Conservation (phyloP, 53 echinoderm and acorn worm species). For the Holothuria scabra region DNA sequence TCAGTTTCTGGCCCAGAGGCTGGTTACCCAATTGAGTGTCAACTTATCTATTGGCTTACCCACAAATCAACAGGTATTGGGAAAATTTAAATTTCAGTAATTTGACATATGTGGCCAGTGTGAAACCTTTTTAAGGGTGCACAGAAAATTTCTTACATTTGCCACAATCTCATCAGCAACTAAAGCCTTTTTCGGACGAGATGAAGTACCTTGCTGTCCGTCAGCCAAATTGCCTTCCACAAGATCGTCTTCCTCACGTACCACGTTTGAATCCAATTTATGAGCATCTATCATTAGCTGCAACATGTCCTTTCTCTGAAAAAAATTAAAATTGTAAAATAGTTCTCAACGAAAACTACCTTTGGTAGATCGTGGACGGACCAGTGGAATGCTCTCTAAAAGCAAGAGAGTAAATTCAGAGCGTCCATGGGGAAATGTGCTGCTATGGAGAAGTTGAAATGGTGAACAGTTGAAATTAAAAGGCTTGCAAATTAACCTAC, state of each 20-base stretch:
- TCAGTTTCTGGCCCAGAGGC: too few relatives aligned
- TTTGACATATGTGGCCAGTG: too few relatives aligned
- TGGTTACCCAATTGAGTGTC: too few relatives aligned
- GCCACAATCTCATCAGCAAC: conserved; percentile 60
- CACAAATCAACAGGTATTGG: too few relatives aligned
- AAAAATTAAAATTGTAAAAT: not conserved
- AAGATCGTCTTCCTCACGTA: conserved; percentile 37
- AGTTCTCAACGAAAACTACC: too few relatives aligned
- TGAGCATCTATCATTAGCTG: conserved; percentile 69
- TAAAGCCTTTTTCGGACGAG: conserved; percentile 11
- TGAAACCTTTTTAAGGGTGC: too few relatives aligned
- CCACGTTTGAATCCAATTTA: conserved; percentile 21
- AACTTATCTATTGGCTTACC: too few relatives aligned
- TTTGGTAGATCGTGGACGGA: too few relatives aligned
- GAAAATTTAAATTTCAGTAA: too few relatives aligned
- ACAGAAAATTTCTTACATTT: conserved; percentile 39
- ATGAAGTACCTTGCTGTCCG: not conserved
- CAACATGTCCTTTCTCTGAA: conserved; percentile 54
- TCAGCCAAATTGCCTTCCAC: not conserved
- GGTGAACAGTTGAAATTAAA: too few relatives aligned
- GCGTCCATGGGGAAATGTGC: not conserved
- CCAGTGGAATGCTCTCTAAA: too few relatives aligned
- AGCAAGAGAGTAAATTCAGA: not conserved
- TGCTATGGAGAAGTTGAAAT: not conserved
- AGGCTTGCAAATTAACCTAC: too few relatives aligned